A percentile compares a stretch with the other conserved stretches of the same genome.
phyloP scores from a whole-genome alignment of 2,113 vertebrate species.

The Columba livia region DNA sequence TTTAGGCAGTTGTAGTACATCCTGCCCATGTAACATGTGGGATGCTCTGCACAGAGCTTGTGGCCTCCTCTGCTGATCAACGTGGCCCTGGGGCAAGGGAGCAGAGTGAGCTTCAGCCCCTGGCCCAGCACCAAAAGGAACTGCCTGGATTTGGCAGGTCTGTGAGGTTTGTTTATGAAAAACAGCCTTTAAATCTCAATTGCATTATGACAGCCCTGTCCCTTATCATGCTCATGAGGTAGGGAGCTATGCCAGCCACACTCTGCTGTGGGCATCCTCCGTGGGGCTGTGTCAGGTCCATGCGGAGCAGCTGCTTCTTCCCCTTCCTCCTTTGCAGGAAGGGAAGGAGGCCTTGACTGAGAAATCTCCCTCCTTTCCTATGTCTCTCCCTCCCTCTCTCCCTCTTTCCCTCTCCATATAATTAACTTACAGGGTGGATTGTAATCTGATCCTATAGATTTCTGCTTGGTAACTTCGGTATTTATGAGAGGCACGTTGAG shows the following conservation, averaged over 20 bases:
- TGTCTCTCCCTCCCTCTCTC: rapidly evolving
- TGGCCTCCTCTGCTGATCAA: background rate
- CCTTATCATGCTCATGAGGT: rapidly evolving
- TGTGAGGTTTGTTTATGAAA: background rate
- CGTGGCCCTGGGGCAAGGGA: rapidly evolving
- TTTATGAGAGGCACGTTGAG: background rate
- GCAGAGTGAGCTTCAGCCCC: background rate
- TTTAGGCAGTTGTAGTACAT: background rate
- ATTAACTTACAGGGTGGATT: background rate
- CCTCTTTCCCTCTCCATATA: rapidly evolving
- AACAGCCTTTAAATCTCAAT: background rate
- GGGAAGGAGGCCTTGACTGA: background rate
- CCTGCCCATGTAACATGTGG: background rate
- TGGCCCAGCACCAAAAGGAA: rapidly evolving
- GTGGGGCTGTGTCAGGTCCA: rapidly evolving
- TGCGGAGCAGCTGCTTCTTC: rapidly evolving
- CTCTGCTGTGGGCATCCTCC: background rate
- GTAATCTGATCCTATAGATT: background rate
- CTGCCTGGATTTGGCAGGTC: background rate
- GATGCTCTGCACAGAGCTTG: background rate
- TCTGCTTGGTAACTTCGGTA: background rate
- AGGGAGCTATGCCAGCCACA: background rate
- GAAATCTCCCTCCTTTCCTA: background rate
- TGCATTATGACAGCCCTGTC: background rate
- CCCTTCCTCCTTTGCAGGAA: background rate